phyloP scores from a whole-genome alignment of 2,888 invertebrate species.

The Rotaria sp. region DNA sequence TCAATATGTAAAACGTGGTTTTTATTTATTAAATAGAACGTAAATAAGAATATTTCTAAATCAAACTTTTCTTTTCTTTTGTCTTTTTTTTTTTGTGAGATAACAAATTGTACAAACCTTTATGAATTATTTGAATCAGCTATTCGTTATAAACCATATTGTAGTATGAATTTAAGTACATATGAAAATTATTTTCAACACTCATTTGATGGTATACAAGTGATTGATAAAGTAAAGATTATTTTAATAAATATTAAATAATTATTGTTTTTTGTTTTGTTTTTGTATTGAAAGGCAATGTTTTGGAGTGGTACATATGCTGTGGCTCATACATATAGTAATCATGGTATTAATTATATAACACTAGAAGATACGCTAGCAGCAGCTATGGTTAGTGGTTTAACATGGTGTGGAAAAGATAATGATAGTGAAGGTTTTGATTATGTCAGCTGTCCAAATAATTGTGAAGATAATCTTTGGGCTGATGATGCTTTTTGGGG shows the following conservation, averaged over 20 bases:
- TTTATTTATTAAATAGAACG: not conserved
- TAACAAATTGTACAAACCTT: not conserved
- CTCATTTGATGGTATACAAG: not conserved
- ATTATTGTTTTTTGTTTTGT: not conserved
- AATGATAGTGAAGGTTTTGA: constrained; percentile 42
- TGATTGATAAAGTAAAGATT: not conserved
- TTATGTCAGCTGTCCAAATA: constrained; percentile 44
- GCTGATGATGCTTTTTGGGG: constrained; percentile 46
- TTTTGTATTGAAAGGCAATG: constrained; percentile 31
- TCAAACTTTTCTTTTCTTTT: not conserved
- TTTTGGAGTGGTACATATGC: constrained; percentile 45
- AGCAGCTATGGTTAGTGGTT: constrained; percentile 45
- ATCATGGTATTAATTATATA: constrained; percentile 43
- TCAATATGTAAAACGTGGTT: not conserved
- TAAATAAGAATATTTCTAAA: not conserved
- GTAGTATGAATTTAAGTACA: not conserved
- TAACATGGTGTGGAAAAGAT: constrained; percentile 45
- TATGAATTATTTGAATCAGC: not conserved
- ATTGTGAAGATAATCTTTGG: constrained; percentile 43
- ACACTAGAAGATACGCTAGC: constrained; percentile 45
- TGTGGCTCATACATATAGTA: constrained; percentile 44
- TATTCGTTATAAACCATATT: not conserved
- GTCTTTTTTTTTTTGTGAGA: not conserved
- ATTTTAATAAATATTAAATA: not conserved
- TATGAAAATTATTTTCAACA: not conserved